These are phyloP conservation scores for Brachionichthys hirsutus DNA, from an alignment of 2,113 vertebrate genomes.

Conservation along the genomic window DNA sequence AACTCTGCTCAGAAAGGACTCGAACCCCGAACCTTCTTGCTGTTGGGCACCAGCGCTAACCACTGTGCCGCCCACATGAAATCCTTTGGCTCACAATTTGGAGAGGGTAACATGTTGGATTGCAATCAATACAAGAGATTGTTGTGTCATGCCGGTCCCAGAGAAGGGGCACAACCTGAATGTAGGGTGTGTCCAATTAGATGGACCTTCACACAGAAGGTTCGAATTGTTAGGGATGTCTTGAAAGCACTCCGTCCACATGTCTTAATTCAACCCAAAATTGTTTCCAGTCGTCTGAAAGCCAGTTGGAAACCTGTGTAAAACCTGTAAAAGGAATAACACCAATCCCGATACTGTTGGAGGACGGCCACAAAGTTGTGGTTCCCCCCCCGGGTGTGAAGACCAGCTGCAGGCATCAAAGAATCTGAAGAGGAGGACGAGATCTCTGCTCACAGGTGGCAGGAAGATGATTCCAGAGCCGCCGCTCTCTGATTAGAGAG, in stretches of 20 bases:
- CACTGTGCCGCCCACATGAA: too few relatives aligned
- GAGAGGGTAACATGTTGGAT: too few relatives aligned
- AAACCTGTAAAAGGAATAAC: not conserved
- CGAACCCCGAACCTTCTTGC: too few relatives aligned
- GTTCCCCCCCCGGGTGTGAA: slow-evolving; percentile 45
- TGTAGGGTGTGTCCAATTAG: too few relatives aligned
- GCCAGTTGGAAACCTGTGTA: slow-evolving; percentile 12
- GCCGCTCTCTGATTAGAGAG: not conserved
- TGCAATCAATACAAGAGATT: too few relatives aligned
- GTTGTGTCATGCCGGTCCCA: too few relatives aligned
- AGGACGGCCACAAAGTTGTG: slow-evolving; percentile 21
- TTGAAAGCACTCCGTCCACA: slow-evolving; percentile 9
- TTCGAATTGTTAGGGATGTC: not conserved
- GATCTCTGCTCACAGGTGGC: slow-evolving; percentile 51
- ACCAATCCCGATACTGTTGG: slow-evolving; percentile 6
- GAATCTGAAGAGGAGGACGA: slow-evolving; percentile 57
- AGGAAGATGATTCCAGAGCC: slow-evolving; percentile 20
- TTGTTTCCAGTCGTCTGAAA: slow-evolving; percentile 1
- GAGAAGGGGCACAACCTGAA: too few relatives aligned
- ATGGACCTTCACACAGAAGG: not conserved
- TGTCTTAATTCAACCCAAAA: slow-evolving; percentile 5
- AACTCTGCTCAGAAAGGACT: too few relatives aligned
- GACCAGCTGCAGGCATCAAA: slow-evolving; percentile 68
- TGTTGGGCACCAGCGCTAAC: too few relatives aligned
- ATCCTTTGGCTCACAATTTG: too few relatives aligned